These are phyloP conservation scores for Hololepta plana DNA, from an alignment of 2,888 invertebrate genomes.

Conservation along the genomic window DNA sequence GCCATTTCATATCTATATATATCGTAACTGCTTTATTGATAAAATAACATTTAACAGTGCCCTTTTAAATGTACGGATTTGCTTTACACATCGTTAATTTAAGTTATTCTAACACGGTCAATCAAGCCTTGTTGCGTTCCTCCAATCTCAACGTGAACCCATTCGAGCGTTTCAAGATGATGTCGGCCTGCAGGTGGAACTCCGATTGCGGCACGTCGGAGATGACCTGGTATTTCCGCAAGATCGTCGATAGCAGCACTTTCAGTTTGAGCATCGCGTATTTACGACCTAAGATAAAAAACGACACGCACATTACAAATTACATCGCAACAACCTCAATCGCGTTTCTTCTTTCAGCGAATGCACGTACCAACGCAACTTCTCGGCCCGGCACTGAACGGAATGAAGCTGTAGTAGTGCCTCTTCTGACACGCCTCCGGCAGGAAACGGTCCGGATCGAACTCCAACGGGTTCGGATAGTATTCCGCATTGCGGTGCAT, in stretches of 20 bases:
- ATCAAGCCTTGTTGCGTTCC: constrained; percentile 10
- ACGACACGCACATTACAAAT: background rate
- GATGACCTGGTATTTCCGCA: constrained; percentile 52
- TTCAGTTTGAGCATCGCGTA: constrained; percentile 67
- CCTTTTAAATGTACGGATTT: too few relatives aligned
- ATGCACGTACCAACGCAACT: constrained; percentile 51
- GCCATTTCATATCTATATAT: too few relatives aligned
- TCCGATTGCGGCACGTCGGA: constrained; percentile 49
- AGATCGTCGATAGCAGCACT: constrained; percentile 54
- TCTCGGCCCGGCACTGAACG: constrained; percentile 69
- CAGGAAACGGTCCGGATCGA: constrained; percentile 73
- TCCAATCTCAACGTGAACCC: constrained; percentile 36
- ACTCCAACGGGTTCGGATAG: constrained; percentile 59
- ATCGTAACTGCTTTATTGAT: too few relatives aligned
- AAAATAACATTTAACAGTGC: too few relatives aligned
- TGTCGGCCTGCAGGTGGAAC: constrained; percentile 56
- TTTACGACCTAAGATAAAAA: constrained; percentile 42
- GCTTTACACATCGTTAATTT: too few relatives aligned
- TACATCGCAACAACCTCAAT: background rate
- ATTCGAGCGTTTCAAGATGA: constrained; percentile 58
- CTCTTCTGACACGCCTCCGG: constrained; percentile 60
- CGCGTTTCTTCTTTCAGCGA: background rate
- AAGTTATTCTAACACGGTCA: too few relatives aligned
- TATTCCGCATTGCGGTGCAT: constrained; percentile 52
- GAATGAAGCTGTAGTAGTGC: constrained; percentile 65